These are phyloP conservation scores for Glomeris marginata DNA, from an alignment of 2,888 invertebrate species.

Conservation along the genomic window DNA sequence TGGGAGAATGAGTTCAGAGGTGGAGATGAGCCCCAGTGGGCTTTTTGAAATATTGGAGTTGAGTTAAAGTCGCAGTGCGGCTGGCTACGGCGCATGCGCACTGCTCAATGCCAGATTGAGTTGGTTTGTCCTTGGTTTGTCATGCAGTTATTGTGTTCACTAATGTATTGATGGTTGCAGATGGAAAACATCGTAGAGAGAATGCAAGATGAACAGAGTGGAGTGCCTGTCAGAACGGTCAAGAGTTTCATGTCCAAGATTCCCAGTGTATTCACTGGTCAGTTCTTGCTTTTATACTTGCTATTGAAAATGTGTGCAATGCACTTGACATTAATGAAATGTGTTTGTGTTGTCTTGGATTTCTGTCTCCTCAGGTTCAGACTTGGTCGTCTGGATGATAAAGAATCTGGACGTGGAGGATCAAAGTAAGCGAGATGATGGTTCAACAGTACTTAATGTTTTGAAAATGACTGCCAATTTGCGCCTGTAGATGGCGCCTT, in stretches of 20 bases:
- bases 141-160: background rate
- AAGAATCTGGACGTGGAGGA: constrained; percentile 85
- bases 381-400: constrained; percentile 86
- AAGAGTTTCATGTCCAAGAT: constrained; percentile 99
- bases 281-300: constrained; percentile 14
- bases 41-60: too few relatives aligned
- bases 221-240: constrained; percentile 92
- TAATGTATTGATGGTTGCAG: constrained; percentile 38
- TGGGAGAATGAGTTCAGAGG: too few relatives aligned
- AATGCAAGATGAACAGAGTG: constrained; percentile 87
- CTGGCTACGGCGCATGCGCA: too few relatives aligned
- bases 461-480: too few relatives aligned
- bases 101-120: background rate
- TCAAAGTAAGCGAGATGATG: constrained; percentile 42
- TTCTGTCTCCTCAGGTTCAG: constrained; percentile 46
- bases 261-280: constrained; percentile 79
- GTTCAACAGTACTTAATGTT: too few relatives aligned
- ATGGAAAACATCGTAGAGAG: constrained; percentile 89
- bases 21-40: too few relatives aligned
- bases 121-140: background rate
- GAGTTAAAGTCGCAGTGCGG: too few relatives aligned
- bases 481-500: too few relatives aligned
- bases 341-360: background rate
- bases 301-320: background rate
- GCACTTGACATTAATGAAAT: background rate